Percentiles rank a stretch among this genome's conserved stretches.
Conservation (phyloP, 2,113 vertebrate species). For the Halcyon senegalensis region DNA sequence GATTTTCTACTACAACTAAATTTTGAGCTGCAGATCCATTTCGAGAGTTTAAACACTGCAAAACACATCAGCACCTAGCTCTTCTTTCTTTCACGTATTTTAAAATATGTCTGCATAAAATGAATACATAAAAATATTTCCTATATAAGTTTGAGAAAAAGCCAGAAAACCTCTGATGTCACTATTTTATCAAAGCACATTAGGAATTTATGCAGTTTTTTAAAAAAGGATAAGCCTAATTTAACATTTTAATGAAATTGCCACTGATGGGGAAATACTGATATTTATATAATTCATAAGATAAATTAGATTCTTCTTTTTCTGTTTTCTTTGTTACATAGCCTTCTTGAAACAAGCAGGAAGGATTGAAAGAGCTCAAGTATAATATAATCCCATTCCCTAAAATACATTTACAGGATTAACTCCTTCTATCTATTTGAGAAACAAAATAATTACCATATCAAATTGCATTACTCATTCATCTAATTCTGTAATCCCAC, state of each 20-base stretch:
- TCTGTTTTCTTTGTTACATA: not conserved
- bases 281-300: not conserved
- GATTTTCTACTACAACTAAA: not conserved
- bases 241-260: not conserved
- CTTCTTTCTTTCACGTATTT: not conserved
- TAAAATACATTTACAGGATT: not conserved
- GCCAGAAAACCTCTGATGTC: not conserved
- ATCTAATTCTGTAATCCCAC: not conserved
- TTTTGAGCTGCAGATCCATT: not conserved
- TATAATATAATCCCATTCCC: not conserved
- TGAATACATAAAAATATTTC: not conserved
- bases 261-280: not conserved
- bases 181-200: not conserved
- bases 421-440: not conserved
- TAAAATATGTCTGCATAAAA: not conserved
- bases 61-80: not conserved
- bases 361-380: not conserved
- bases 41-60: not conserved
- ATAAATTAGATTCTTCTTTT: not conserved
- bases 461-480: constrained; percentile 20
- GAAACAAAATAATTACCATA: constrained; percentile 23
- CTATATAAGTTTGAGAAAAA: not conserved
- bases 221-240: not conserved
- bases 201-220: not conserved
- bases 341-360: not conserved